Base-by-base conservation (phyloP, 2,888 invertebrate species). In the Hololepta plana region DNA sequence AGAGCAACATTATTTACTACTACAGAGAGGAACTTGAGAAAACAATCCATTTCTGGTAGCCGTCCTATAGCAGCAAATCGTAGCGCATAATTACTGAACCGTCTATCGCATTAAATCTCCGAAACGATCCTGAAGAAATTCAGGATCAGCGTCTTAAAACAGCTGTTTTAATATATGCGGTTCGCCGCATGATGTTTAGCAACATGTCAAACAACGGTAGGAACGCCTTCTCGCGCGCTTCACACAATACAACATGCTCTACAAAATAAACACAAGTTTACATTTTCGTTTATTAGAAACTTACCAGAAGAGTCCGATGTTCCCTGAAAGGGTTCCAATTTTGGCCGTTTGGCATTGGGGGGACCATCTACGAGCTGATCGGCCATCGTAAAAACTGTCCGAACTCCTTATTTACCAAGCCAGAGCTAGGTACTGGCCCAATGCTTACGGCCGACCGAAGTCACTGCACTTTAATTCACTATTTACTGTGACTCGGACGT, bases 351-450 rank as follows among this genome's bases (percentile, higher is more conserved):
- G 57, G 56, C 51, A 56, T 76, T 85, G 60, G 90, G 87, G 72
- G 88, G 90, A 64, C 88, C 88, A 66, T 85, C 85, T 62, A 73
- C 74, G 59, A 82, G 72, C 67, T 82, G 82, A 72, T 90, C 90
- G 67, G 85, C 85, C 90, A 90, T 90, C 45, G 47, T 46, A 44
- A 42, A 43, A 42, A 40, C 36, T 33, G 37, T 41, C 22, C 7
- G 38, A 17, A 17, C n/a, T n/a, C n/a, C 17, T n/a, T 17, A n/a
- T 17, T 17, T 17, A 17, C 17, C 17, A 29, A 19, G 23, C 64
- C 63, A 63, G 63, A 60, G 65, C 65, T 64, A 64, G 63, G 60
- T 48, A 47, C 48, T 47, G 51, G 49, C 46, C 49, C 47, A 46
- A 48, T 47, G 48, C 23, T 47, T 46, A 47, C 48, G 47, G 49